A percentile compares a stretch with the other conserved stretches of the same genome.
phyloP scores from a whole-genome alignment of 2,113 vertebrate genomes.

The Ptychochromis oligacanthus region DNA sequence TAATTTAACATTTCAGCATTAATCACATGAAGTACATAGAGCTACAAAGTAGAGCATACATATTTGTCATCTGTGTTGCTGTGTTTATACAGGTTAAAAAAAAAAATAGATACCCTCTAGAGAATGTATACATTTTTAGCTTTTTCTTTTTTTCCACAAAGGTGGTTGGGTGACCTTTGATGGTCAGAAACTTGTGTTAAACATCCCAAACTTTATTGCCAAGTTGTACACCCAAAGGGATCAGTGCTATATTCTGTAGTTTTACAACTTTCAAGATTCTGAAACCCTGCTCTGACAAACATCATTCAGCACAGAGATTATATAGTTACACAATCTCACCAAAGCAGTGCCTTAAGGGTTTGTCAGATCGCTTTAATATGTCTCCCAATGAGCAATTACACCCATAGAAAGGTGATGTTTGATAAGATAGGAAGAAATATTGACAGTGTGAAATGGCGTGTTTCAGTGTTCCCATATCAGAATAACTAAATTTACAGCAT shows the following conservation, averaged over 20 bases:
- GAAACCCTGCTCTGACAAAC: neutral
- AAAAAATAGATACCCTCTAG: neutral
- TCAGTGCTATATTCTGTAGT: neutral
- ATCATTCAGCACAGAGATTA: neutral
- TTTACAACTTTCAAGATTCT: neutral
- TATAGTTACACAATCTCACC: neutral
- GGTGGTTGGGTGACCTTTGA: too few relatives aligned
- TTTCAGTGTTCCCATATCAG: slow-evolving; percentile 8
- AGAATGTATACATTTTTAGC: too few relatives aligned
- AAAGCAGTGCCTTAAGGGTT: slow-evolving; percentile 27
- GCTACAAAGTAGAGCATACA: neutral
- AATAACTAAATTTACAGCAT: neutral
- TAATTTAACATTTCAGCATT: slow-evolving; percentile 14
- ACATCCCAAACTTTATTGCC: neutral
- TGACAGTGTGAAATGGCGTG: slow-evolving; percentile 21
- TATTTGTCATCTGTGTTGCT: neutral
- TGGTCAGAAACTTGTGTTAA: neutral
- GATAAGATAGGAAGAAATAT: neutral
- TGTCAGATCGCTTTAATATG: slow-evolving; percentile 31
- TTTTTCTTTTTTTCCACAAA: too few relatives aligned
- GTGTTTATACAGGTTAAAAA: too few relatives aligned
- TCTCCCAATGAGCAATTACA: slow-evolving; percentile 37
- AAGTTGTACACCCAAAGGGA: neutral
- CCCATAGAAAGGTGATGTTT: slow-evolving; percentile 12
- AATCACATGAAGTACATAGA: neutral